Evolutionary conservation across 1,140 invertebrate genomes (phyloP).

Genomic region (Anthonomus grandis): DNA sequence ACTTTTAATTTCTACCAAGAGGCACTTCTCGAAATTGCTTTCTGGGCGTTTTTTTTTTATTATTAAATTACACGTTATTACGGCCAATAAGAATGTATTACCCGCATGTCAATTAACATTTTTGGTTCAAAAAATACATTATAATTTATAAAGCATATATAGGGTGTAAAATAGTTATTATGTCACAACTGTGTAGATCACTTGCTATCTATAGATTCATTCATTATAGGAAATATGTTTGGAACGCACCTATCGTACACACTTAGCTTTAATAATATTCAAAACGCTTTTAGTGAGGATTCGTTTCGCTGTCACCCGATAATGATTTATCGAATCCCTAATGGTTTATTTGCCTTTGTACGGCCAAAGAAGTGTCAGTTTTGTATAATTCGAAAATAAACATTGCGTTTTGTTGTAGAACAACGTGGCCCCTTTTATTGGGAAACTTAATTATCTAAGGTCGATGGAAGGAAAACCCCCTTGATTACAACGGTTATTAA

Average conservation of each 20-base stretch:
- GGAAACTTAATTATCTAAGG: slow-evolving; percentile 25
- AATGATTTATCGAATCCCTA: slow-evolving; percentile 38
- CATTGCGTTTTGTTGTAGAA: slow-evolving; percentile 29
- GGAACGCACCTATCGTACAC: slow-evolving; percentile 10
- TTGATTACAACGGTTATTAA: too few species aligned
- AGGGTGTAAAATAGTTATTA: too few species aligned
- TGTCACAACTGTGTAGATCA: too few species aligned
- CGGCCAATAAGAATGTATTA: too few species aligned
- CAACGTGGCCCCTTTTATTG: slow-evolving; percentile 16
- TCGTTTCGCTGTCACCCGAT: slow-evolving; percentile 31
- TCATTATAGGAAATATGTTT: slow-evolving; percentile 21
- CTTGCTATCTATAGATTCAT: background rate
- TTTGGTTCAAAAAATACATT: too few species aligned
- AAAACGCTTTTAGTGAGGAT: slow-evolving; percentile 25
- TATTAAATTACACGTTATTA: too few species aligned
- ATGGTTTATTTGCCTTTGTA: slow-evolving; percentile 35
- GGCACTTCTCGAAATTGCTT: too few species aligned
- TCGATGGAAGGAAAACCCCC: too few species aligned
- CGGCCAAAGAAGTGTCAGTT: slow-evolving; percentile 33
- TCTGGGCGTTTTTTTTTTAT: too few species aligned
- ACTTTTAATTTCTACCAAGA: too few species aligned
- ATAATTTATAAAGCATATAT: too few species aligned
- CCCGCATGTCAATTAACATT: too few species aligned
- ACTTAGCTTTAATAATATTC: slow-evolving; percentile 9
- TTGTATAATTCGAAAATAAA: slow-evolving; percentile 38